phyloP scores from a whole-genome alignment of 37 sponge, comb jelly and placozoan genomes.

The Aplysina aerophoba region DNA sequence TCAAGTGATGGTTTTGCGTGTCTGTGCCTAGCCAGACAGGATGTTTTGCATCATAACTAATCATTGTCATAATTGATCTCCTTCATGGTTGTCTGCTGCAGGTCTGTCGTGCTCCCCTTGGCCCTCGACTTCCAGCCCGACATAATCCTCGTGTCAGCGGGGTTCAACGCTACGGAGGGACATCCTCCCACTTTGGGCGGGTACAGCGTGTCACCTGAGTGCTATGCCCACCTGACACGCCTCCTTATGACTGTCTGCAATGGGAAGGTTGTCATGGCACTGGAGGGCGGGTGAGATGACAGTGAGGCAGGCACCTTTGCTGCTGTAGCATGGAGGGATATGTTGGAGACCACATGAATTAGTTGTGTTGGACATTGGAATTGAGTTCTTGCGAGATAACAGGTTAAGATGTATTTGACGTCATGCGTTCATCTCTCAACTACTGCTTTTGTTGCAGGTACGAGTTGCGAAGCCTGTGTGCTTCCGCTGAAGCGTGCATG shows the following conservation, averaged over 20 bases:
- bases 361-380: neutral
- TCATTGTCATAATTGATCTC: neutral
- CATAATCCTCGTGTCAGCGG: constrained; percentile 89
- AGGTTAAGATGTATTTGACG: too few relatives aligned
- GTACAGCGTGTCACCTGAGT: constrained; percentile 85
- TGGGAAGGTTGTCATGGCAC: constrained; percentile 85
- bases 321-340: neutral
- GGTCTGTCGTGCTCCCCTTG: constrained; percentile 82
- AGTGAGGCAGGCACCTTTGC: neutral
- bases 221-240: constrained; percentile 83
- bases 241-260: constrained; percentile 80
- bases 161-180: constrained; percentile 91
- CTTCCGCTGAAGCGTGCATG: constrained; percentile 82
- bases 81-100: neutral
- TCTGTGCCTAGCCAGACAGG: too few relatives aligned
- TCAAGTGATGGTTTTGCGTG: too few relatives aligned
- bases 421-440: neutral
- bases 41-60: too few relatives aligned
- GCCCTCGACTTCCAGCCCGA: constrained; percentile 78
- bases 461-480: constrained; percentile 85
- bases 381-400: neutral
- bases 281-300: constrained; percentile 91
- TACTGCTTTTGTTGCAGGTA: constrained; percentile 57
- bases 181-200: constrained; percentile 82
- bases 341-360: neutral